Conservation (phyloP, 1,140 invertebrate genomes). For the Hypsibius dujardini region DNA sequence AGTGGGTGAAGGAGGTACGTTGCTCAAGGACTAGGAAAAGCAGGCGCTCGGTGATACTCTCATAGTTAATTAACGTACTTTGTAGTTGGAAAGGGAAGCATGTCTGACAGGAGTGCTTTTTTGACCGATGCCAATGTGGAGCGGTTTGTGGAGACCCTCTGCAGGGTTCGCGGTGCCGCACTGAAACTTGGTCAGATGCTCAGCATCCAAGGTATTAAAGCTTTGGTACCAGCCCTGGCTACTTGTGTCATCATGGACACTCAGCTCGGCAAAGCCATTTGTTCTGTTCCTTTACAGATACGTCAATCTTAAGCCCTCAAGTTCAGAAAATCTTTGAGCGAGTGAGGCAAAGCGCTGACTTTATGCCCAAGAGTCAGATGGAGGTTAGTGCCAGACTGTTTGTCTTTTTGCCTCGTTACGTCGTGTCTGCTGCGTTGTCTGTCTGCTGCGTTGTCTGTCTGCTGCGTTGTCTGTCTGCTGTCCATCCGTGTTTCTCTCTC, state of each 20-base stretch:
- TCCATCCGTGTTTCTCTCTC: too few relatives aligned
- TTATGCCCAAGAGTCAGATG: slow-evolving; percentile 93
- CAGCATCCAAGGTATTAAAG: slow-evolving; percentile 64
- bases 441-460: too few relatives aligned
- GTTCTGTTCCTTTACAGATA: slow-evolving; percentile 44
- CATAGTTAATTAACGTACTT: neutral
- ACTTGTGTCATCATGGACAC: slow-evolving; percentile 17
- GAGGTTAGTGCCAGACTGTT: too few relatives aligned
- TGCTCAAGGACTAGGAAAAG: slow-evolving; percentile 2
- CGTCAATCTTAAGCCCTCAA: slow-evolving; percentile 70
- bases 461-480: too few relatives aligned
- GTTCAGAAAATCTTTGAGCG: slow-evolving; percentile 84
- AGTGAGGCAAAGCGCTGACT: slow-evolving; percentile 92
- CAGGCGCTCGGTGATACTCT: slow-evolving; percentile 19
- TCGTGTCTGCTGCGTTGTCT: too few relatives aligned
- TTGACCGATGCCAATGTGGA: slow-evolving; percentile 84
- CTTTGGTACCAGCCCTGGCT: neutral
- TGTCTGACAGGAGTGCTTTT: slow-evolving; percentile 41
- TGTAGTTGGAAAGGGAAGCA: slow-evolving; percentile 3
- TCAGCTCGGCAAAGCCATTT: neutral
- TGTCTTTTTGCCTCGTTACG: too few relatives aligned
- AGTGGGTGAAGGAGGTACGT: slow-evolving; percentile 25
- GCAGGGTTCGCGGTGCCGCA: slow-evolving; percentile 88
- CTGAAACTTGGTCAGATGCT: slow-evolving; percentile 94
- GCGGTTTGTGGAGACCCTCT: slow-evolving; percentile 87